Base-by-base conservation (phyloP, 2,797 vertebrate genomes). In the Picus viridis region DNA sequence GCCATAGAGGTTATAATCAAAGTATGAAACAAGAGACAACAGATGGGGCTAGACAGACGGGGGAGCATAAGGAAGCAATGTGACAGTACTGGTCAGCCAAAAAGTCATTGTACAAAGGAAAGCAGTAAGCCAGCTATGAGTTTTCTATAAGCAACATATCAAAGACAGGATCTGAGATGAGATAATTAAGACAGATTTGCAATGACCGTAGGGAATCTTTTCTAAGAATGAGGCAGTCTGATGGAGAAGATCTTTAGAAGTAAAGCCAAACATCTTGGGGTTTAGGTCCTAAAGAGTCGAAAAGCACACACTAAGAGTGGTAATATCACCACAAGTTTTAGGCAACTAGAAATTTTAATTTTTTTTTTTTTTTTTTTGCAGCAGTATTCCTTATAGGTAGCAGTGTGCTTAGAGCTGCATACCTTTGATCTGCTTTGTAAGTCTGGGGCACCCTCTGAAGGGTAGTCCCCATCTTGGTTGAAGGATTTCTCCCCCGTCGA, bases 31-130 rank as follows among this genome's bases (percentile, higher is more conserved):
- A 90, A 79, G 91, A 94, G 88, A 86, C 80, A 90, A 74, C 95
- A 96, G 96, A 96, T 96, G 95, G 92, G 18, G 58, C 74, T 86
- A 68, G 86, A 62, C 96, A 96, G 95, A 95, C 16, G 83, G 91
- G 80, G 56, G 45, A 92, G 30, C 95, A 96, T 96, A 96, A 96
- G 96, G 93, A 93, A 92, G 87, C 92, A 94, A 92, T 93, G 92
- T 88, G 91, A 83, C 77, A 67, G 80, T 27, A 45, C 85, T 70
- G 91, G 95, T 86, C 94, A 94, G 91, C 92, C 93, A 96, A 81
- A 93, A 96, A 92, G 76, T 74, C 82, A 53, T 47, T 7, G 64
- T 91, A 94, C 43, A 54, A 61, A 95, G 91, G 85, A 88, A 11
- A 93, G 67, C 79, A 92, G 77, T 68, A 51, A 88, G 77, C 92